Evolutionary conservation across 1,140 invertebrate species (phyloP).

Genomic region (Ostrea edulis): DNA sequence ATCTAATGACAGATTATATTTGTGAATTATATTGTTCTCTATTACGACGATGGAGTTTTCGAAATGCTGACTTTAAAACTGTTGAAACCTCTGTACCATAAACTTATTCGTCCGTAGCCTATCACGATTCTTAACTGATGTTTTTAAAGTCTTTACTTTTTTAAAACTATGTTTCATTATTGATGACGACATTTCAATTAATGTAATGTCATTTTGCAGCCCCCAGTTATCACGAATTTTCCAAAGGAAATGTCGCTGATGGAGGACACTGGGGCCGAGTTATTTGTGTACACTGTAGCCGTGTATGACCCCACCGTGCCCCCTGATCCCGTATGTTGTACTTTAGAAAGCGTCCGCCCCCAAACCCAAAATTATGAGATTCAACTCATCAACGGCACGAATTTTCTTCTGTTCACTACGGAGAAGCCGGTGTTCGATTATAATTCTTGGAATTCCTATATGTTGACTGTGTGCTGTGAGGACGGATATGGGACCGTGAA

Average conservation of each 20-base stretch:
- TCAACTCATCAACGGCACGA: background rate
- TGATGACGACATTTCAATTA: no score
- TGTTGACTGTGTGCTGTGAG: conserved; percentile 11
- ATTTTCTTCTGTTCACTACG: background rate
- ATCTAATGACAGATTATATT: no score
- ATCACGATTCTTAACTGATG: no score
- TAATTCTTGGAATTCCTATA: background rate
- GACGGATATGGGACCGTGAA: background rate
- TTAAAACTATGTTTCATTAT: no score
- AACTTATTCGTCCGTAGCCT: no score
- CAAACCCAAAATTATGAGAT: conserved; percentile 17
- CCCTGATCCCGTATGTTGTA: conserved; percentile 12
- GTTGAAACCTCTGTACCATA: no score
- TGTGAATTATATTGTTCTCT: no score
- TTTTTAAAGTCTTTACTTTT: no score
- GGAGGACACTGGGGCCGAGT: background rate
- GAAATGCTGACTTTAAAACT: no score
- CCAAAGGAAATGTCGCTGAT: background rate
- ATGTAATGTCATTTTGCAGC: background rate
- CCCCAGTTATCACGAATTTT: background rate
- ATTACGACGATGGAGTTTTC: no score
- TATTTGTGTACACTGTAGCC: background rate
- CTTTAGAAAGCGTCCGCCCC: background rate
- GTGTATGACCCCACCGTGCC: conserved; percentile 2
- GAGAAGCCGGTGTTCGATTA: conserved; percentile 17